Evolutionary conservation across 2,113 vertebrate species (phyloP).

Genomic region (Fregata magnificens): DNA sequence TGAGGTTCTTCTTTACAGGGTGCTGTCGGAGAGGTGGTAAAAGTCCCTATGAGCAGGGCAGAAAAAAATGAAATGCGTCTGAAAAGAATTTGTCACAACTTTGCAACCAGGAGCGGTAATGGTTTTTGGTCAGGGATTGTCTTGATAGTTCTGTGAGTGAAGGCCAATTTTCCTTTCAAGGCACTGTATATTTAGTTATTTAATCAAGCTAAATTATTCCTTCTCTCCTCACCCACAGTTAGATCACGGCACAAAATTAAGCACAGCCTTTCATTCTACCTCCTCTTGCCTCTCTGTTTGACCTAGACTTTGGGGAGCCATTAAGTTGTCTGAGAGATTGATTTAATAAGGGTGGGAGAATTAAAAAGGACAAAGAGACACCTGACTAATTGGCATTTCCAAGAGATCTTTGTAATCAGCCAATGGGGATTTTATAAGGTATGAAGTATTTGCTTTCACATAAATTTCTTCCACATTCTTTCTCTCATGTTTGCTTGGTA

Average conservation of each 20-base stretch:
- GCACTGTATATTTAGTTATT: constrained; percentile 32
- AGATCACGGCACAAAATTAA: constrained; percentile 33
- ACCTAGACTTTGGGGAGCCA: constrained; percentile 65
- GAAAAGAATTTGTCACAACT: not conserved
- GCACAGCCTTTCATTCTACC: constrained; percentile 5
- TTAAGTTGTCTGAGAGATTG: constrained; percentile 61
- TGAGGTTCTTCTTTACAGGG: not conserved
- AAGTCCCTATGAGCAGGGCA: not conserved
- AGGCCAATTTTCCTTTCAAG: constrained; percentile 29
- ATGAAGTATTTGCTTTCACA: constrained; percentile 60
- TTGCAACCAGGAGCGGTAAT: not conserved
- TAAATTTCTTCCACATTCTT: constrained; percentile 49
- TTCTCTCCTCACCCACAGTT: constrained; percentile 14
- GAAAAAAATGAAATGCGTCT: not conserved
- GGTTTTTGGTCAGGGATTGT: constrained; percentile 7
- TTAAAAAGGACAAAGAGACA: constrained; percentile 67
- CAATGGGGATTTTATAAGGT: constrained; percentile 48
- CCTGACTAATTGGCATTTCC: constrained; percentile 65
- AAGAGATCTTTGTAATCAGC: constrained; percentile 55
- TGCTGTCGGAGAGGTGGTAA: not conserved
- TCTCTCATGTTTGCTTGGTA: constrained; percentile 22
- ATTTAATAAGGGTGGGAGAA: constrained; percentile 67
- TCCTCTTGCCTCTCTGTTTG: constrained; percentile 52
- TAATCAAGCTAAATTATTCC: constrained; percentile 45
- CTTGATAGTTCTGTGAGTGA: constrained; percentile 4